phyloP scores from a whole-genome alignment of 2,113 vertebrate genomes.

The Vidua macroura region DNA sequence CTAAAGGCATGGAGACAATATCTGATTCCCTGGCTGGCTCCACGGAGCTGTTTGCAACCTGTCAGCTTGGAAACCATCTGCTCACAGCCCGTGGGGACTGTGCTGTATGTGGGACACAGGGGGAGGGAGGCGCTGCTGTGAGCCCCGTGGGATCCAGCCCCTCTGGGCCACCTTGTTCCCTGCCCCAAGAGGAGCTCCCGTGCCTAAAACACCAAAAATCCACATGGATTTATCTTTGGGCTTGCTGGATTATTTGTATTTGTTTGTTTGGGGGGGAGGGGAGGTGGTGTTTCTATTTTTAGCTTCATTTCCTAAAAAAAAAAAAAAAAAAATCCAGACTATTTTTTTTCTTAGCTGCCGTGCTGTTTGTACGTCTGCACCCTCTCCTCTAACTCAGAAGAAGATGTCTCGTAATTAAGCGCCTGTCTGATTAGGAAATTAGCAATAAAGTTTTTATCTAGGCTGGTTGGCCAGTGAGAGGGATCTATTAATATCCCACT shows the following conservation, averaged over 20 bases:
- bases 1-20: not conserved
- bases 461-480: not conserved
- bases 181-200: not conserved
- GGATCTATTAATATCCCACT: slow-evolving; percentile 37
- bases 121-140: not conserved
- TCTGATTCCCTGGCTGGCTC: not conserved
- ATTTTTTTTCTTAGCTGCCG: not conserved
- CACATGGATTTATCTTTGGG: not conserved
- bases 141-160: not conserved
- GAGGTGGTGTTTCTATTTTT: not conserved
- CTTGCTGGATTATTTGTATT: not conserved
- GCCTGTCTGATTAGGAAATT: slow-evolving; percentile 31
- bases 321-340: not conserved
- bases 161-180: not conserved
- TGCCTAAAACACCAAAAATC: not conserved
- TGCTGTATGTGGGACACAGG: not conserved
- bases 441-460: slow-evolving; percentile 21
- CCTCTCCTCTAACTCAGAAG: not conserved
- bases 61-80: slow-evolving; percentile 53
- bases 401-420: not conserved
- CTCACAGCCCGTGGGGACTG: not conserved
- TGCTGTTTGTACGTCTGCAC: not conserved
- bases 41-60: slow-evolving; percentile 36
- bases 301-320: not conserved
- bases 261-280: not conserved